phyloP scores from a whole-genome alignment of 2,113 vertebrate genomes.

The Apodemus sylvaticus region DNA sequence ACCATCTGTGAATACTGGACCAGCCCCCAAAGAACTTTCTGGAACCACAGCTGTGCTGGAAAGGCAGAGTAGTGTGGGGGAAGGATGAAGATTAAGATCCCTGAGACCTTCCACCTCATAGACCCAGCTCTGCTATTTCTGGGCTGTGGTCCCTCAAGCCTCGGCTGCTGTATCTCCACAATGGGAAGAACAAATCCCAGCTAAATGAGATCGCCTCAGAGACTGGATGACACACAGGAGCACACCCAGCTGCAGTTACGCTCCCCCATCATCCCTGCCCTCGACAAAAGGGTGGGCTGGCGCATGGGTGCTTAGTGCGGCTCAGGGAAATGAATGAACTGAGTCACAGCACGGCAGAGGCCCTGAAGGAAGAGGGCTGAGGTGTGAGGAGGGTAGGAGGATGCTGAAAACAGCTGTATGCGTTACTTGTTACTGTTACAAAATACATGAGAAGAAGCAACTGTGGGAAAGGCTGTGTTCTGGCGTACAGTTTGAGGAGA shows the following conservation, averaged over 20 bases:
- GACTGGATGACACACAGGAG: constrained; percentile 12
- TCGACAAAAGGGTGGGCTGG: neutral
- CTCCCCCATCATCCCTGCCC: neutral
- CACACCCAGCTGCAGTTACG: neutral
- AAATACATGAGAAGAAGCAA: neutral
- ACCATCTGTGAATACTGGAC: constrained; percentile 64
- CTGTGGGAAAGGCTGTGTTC: neutral
- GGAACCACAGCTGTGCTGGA: constrained; percentile 59
- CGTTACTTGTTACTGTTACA: neutral
- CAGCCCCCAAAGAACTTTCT: constrained; percentile 63
- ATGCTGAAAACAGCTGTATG: neutral
- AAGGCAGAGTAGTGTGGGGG: neutral
- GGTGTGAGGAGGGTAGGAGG: neutral
- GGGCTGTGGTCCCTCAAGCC: constrained; percentile 20
- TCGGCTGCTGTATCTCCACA: constrained; percentile 40
- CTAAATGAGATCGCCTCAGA: neutral
- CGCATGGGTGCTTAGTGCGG: neutral
- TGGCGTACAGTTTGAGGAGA: neutral
- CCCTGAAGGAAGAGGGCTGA: neutral
- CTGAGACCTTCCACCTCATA: constrained; percentile 7
- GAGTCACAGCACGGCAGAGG: neutral
- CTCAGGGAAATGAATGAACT: neutral
- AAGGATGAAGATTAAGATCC: neutral
- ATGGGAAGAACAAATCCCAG: constrained; percentile 47
- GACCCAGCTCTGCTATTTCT: constrained; percentile 63